A percentile compares a stretch with the other conserved stretches of the same genome.
Evolutionary conservation across 2,888 invertebrate genomes (phyloP).

Genomic region (Molorchus minor): DNA sequence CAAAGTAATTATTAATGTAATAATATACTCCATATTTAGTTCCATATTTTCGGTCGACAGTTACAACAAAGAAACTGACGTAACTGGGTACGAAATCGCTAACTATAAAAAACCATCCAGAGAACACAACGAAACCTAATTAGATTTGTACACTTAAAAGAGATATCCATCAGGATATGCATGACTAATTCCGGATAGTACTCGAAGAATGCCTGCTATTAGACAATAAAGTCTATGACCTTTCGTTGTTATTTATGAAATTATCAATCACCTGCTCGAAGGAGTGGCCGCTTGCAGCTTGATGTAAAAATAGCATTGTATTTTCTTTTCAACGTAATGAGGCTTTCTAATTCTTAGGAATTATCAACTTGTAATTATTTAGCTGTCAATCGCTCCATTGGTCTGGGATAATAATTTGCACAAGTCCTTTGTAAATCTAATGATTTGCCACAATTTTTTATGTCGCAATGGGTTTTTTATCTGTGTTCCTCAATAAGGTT

Average conservation of each 20-base stretch:
- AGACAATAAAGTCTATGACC: conserved; percentile 27
- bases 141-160: conserved; percentile 19
- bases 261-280: conserved; percentile 20
- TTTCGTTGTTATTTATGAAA: conserved; percentile 23
- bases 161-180: conserved; percentile 24
- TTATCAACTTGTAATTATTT: conserved; percentile 3
- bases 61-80: background rate
- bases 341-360: conserved; percentile 10
- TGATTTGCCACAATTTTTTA: too few relatives aligned
- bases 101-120: background rate
- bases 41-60: too few relatives aligned
- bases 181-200: conserved; percentile 21
- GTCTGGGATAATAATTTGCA: background rate
- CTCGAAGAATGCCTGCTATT: conserved; percentile 18
- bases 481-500: too few relatives aligned
- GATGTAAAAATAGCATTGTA: background rate
- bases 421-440: too few relatives aligned
- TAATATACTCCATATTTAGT: too few relatives aligned
- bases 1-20: too few relatives aligned
- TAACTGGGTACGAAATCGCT: background rate
- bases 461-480: too few relatives aligned
- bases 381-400: background rate
- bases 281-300: conserved; percentile 17
- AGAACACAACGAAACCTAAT: conserved; percentile 16
- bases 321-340: conserved; percentile 4